Evolutionary conservation across 2,113 vertebrate species (phyloP).

Genomic region (Hemichromis elongatus): DNA sequence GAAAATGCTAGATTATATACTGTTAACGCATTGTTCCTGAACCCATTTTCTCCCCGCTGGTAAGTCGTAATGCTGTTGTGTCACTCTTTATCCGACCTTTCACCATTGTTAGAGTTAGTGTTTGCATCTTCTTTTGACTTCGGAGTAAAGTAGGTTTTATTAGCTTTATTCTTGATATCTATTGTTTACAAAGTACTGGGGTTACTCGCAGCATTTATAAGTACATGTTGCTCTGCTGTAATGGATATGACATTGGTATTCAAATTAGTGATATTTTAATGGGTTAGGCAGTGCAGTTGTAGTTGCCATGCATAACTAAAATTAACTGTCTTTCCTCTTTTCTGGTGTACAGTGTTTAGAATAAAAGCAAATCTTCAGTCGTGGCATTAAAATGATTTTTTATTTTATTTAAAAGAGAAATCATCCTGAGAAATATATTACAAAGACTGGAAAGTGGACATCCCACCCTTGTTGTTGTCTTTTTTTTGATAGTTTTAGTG

Average conservation of each 20-base stretch:
- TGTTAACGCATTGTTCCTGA: background rate
- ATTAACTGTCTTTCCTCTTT: background rate
- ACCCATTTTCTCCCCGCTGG: background rate
- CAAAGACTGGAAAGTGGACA: background rate
- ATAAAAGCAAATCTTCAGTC: background rate
- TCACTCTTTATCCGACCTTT: background rate
- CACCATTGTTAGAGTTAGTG: background rate
- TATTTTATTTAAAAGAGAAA: background rate
- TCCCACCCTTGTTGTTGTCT: background rate
- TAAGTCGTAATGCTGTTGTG: background rate
- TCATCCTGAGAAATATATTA: background rate
- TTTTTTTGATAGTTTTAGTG: background rate
- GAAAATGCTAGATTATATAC: constrained; percentile 12
- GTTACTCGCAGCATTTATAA: background rate
- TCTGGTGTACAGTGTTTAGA: background rate
- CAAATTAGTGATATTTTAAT: background rate
- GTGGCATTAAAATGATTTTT: background rate
- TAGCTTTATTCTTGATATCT: background rate
- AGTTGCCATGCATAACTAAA: background rate
- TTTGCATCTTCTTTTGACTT: background rate
- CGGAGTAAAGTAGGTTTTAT: background rate
- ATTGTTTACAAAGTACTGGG: background rate
- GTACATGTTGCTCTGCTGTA: background rate
- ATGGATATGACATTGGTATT: background rate
- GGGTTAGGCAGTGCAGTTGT: background rate